phyloP scores from a whole-genome alignment of 2,113 vertebrate species.

The Dendropsophus ebraccatus region DNA sequence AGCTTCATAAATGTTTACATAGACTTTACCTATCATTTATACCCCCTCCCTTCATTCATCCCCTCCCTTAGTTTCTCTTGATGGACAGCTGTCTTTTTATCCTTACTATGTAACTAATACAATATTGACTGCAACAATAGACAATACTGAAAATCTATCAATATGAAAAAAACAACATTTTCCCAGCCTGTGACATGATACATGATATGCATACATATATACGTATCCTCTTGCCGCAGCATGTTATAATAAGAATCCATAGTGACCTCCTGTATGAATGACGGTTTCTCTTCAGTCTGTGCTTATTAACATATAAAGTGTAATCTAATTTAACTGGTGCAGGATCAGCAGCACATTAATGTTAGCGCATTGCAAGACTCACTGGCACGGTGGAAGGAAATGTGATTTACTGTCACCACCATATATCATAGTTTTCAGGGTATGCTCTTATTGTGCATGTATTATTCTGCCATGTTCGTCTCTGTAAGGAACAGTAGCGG shows the following conservation, averaged over 20 bases:
- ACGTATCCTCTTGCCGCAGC: not conserved
- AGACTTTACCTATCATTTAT: no score
- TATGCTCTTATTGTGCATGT: slow-evolving; percentile 18
- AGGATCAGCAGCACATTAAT: slow-evolving; percentile 27
- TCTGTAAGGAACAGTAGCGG: slow-evolving; percentile 48
- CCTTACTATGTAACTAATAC: no score
- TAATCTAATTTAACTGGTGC: slow-evolving; percentile 41
- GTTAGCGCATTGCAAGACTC: not conserved
- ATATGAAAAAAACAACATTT: not conserved
- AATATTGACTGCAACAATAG: not conserved
- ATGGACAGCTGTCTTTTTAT: no score
- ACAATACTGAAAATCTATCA: not conserved
- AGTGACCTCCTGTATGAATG: not conserved
- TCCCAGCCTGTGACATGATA: not conserved
- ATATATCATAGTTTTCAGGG: slow-evolving; percentile 42
- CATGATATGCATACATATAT: not conserved
- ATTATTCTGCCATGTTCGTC: slow-evolving; percentile 38
- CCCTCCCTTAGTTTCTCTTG: no score
- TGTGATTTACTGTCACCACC: slow-evolving; percentile 50
- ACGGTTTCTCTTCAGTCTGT: slow-evolving; percentile 10
- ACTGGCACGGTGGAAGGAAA: slow-evolving; percentile 24
- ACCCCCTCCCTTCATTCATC: no score
- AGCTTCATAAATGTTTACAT: no score
- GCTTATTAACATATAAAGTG: slow-evolving; percentile 54
- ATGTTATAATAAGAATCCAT: not conserved